Base-by-base conservation (phyloP, 2,113 vertebrate species). In the Miniopterus natalensis region DNA sequence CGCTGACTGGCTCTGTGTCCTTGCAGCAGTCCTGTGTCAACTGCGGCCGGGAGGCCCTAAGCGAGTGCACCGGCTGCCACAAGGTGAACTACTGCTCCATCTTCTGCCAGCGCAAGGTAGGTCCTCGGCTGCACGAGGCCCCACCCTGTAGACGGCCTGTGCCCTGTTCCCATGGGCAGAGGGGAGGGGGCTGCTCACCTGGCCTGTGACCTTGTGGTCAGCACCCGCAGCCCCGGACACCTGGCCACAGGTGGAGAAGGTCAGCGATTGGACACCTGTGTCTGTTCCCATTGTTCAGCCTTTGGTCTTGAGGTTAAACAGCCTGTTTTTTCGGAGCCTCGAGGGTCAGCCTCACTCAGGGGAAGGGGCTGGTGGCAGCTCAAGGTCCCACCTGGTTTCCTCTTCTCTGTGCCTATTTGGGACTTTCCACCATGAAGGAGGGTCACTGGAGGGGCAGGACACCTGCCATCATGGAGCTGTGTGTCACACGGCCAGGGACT, bases 31-130 rank as follows among this genome's bases (percentile, higher is more conserved):
- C 99, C 92, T 99, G 99, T 0, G 99, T 99, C 92, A 99, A 99
- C 98, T 99, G 99, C 0, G 99, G 99, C 1, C 99, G 99, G 0
- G 98, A 99, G 92, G 99, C 99, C 1, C 99, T 98, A 81, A 99
- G 98, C 0, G 99, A 99, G 97, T 99, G 99, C 92, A 99, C 99
- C 0, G 99, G 99, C 45, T 99, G 99, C 95, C 99, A 99, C 95
- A 99, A 99, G 90, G 99, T 99, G 97, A 99, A 99, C 99, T 99
- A 99, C 98, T 99, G 99, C 98, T 99, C 99, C 87, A 99, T 98
- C 0, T 99, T 99, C 98, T 99, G 99, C 96, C 99, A 99, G 98
- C 98, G 99, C 70, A 99, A 99, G 99, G 99, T 99, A 98, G 59
- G 5, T 53, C 36, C 36, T 36, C 36, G 36, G 6, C 3, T 1